Percentiles rank a stretch among this genome's conserved stretches.
Conservation (phyloP, 2,888 invertebrate species). For the Magallana nippona region DNA sequence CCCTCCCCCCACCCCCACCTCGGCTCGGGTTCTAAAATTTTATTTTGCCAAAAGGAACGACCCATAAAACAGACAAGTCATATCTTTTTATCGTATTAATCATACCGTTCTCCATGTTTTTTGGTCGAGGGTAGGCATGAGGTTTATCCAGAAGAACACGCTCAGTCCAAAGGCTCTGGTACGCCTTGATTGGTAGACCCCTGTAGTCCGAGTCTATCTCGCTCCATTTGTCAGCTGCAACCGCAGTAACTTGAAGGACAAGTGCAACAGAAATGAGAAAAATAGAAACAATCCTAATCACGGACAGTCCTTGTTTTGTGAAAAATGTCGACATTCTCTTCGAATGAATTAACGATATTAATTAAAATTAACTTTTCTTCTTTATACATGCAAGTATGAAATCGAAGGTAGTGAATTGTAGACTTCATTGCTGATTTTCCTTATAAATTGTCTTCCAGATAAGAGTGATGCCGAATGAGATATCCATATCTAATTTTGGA, state of each 20-base stretch:
- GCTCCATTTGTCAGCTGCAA: slow-evolving; percentile 3
- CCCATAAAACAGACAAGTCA: too few relatives aligned
- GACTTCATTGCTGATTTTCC: too few relatives aligned
- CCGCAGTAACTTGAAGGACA: background rate
- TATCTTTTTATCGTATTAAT: too few relatives aligned
- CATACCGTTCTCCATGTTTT: background rate
- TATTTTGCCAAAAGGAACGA: too few relatives aligned
- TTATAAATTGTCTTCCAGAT: too few relatives aligned
- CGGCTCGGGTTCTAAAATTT: too few relatives aligned
- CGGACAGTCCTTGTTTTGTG: slow-evolving; percentile 1
- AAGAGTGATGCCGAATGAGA: too few relatives aligned
- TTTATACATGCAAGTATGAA: too few relatives aligned
- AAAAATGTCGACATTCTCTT: background rate
- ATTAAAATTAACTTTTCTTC: too few relatives aligned
- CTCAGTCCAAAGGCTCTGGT: slow-evolving; percentile 5
- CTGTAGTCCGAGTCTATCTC: background rate
- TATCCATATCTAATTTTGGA: slow-evolving; percentile 4
- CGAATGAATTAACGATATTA: background rate
- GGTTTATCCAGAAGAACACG: background rate
- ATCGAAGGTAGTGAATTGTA: too few relatives aligned
- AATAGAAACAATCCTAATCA: background rate
- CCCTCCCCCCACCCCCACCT: too few relatives aligned
- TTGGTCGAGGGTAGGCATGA: background rate
- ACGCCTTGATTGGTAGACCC: background rate
- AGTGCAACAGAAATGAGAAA: background rate